A percentile compares a stretch with the other conserved stretches of the same genome.
These are phyloP conservation scores for Lepidocyrtoides sp. DNA, from an alignment of 2,888 invertebrate genomes.

Conservation along the genomic window DNA sequence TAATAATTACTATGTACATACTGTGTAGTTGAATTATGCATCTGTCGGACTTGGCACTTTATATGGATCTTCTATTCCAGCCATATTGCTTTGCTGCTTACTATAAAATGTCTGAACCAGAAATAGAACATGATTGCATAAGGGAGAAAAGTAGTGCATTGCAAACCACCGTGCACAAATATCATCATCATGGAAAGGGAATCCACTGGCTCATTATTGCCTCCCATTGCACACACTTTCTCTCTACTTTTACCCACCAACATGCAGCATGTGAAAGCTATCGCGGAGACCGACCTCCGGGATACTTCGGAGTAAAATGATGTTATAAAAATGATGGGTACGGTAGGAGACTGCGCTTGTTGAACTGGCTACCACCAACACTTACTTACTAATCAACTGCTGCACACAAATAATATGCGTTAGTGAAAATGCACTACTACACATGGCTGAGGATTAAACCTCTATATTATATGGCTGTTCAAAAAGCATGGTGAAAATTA, in stretches of 20 bases:
- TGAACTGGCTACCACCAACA: constrained; percentile 25
- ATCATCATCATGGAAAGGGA: background rate
- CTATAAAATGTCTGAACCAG: background rate
- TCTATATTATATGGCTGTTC: too few relatives aligned
- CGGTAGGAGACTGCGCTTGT: constrained; percentile 71
- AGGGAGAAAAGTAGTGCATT: background rate
- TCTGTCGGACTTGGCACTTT: background rate
- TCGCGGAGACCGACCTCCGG: constrained; percentile 57
- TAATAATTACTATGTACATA: background rate
- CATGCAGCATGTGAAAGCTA: background rate
- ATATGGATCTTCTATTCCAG: background rate
- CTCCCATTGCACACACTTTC: constrained; percentile 44
- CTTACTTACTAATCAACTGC: constrained; percentile 15
- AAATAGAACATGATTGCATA: background rate
- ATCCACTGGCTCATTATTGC: background rate
- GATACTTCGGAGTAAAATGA: constrained; percentile 54
- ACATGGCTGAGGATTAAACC: background rate
- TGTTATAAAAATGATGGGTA: background rate
- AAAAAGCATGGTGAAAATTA: background rate
- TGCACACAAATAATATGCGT: background rate
- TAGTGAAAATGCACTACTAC: background rate
- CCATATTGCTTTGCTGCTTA: background rate
- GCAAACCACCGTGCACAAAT: constrained; percentile 15
- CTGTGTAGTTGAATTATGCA: constrained; percentile 22
- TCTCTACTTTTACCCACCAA: constrained; percentile 25